Conservation (phyloP, 2,888 invertebrate genomes). For the Trachelus tabidus region DNA sequence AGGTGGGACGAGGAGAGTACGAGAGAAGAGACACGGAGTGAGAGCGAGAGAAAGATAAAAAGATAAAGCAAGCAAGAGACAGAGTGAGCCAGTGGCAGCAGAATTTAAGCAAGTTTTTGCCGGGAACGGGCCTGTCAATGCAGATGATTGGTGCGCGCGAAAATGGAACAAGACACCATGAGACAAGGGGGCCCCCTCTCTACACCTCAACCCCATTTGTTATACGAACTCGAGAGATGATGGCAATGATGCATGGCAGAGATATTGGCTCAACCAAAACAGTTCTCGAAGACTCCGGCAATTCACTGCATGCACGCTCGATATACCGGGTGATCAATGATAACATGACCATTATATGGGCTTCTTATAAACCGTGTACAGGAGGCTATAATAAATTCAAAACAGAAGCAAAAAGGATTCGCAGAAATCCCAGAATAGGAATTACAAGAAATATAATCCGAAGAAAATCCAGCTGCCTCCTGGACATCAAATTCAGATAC, state of each 20-base stretch:
- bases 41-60: constrained; percentile 20
- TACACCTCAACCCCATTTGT: constrained; percentile 42
- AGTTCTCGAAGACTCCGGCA: constrained; percentile 28
- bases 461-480: not conserved
- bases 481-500: not conserved
- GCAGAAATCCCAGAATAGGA: not conserved
- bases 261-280: constrained; percentile 38
- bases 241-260: constrained; percentile 48
- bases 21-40: constrained; percentile 13
- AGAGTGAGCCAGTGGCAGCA: constrained; percentile 32
- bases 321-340: not conserved
- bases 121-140: constrained; percentile 52
- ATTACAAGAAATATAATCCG: not conserved
- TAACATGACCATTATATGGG: not conserved
- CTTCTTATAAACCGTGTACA: not conserved
- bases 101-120: constrained; percentile 60
- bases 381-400: not conserved
- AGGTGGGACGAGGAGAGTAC: constrained; percentile 16
- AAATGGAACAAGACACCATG: constrained; percentile 54
- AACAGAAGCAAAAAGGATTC: not conserved
- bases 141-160: constrained; percentile 59
- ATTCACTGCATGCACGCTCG: not conserved
- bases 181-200: constrained; percentile 42
- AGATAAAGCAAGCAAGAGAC: not conserved
- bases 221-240: constrained; percentile 45